These are phyloP conservation scores for Noctua comes DNA, from an alignment of 2,888 invertebrate species.

Conservation along the genomic window DNA sequence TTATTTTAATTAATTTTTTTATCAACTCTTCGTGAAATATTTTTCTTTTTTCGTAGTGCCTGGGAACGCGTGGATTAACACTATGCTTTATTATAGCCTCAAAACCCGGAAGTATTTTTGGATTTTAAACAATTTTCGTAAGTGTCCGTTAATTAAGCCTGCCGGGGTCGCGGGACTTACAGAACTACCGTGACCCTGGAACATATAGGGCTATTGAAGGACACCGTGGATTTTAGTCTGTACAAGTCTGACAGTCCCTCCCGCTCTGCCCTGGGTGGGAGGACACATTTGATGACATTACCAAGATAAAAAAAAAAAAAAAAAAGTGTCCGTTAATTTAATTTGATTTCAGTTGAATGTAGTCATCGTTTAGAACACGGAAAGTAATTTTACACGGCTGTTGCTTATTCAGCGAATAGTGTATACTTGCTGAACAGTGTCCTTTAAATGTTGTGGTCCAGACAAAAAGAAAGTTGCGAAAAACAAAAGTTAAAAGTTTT, in stretches of 20 bases:
- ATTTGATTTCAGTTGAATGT: neutral
- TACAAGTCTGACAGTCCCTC: too few species aligned
- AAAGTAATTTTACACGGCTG: neutral
- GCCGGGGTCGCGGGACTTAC: too few species aligned
- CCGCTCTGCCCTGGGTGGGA: too few species aligned
- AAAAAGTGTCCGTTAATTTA: neutral
- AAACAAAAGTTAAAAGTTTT: slow-evolving; percentile 29
- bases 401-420: neutral
- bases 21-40: too few species aligned
- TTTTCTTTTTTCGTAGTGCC: too few species aligned
- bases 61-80: neutral
- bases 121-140: neutral
- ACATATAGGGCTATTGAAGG: too few species aligned
- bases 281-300: too few species aligned
- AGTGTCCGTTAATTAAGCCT: neutral
- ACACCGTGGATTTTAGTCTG: too few species aligned
- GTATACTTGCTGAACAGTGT: neutral
- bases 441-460: neutral
- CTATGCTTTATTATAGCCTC: neutral
- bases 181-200: too few species aligned
- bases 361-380: neutral
- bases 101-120: neutral
- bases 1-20: too few species aligned
- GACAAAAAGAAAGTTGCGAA: neutral
- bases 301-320: too few species aligned